Percentiles rank a stretch among this genome's conserved stretches.
Evolutionary conservation across 2,888 invertebrate genomes (phyloP).

Genomic region (Eupithecia abbreviata): DNA sequence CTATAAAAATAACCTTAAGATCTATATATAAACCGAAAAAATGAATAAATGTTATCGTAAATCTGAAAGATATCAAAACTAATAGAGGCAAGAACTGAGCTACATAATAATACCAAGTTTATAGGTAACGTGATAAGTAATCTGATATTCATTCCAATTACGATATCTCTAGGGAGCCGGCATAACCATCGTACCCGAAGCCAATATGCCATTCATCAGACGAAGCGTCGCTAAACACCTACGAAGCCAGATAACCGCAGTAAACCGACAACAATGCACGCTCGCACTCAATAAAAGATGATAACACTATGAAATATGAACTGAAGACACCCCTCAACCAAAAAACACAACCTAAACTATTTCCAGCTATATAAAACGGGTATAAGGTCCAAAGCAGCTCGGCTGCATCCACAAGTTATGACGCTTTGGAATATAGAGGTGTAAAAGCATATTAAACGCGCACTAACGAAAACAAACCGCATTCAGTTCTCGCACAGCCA

Average conservation of each 20-base stretch:
- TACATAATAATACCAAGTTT: neutral
- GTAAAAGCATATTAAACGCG: slow-evolving; percentile 72
- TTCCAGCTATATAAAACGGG: slow-evolving; percentile 42
- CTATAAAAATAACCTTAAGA: no score
- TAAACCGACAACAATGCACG: slow-evolving; percentile 82
- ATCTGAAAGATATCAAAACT: neutral
- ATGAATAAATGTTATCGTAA: no score
- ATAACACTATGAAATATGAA: slow-evolving; percentile 84
- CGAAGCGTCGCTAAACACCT: slow-evolving; percentile 76
- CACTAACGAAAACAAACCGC: slow-evolving; percentile 79
- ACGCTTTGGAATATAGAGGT: slow-evolving; percentile 55
- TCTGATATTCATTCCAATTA: slow-evolving; percentile 43
- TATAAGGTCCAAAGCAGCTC: slow-evolving; percentile 41
- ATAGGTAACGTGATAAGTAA: slow-evolving; percentile 8
- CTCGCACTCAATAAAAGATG: slow-evolving; percentile 84
- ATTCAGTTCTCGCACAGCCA: slow-evolving; percentile 74
- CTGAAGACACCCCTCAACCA: slow-evolving; percentile 73
- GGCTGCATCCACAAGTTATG: slow-evolving; percentile 48
- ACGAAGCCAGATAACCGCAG: slow-evolving; percentile 77
- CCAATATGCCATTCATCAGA: slow-evolving; percentile 80
- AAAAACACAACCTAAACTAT: slow-evolving; percentile 44
- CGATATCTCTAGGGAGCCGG: slow-evolving; percentile 20
- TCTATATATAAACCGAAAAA: no score
- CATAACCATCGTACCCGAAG: slow-evolving; percentile 23
- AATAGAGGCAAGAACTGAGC: neutral